Evolutionary conservation across 2,888 invertebrate species (phyloP), one percentile per base, ranked within the genome.

Genomic region (Agrilus cyanescens): DNA sequence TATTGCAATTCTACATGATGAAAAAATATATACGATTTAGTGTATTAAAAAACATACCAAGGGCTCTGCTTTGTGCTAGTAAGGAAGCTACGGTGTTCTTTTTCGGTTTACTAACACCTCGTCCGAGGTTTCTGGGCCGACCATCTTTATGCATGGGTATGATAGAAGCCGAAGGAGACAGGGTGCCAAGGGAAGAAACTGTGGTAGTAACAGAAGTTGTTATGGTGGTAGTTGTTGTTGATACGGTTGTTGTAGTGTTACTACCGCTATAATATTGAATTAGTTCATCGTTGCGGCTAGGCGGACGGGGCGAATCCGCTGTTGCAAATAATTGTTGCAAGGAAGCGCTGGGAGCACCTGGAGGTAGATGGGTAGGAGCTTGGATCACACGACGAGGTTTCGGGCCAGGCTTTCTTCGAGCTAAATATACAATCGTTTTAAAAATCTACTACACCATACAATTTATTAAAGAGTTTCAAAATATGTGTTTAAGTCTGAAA

Each of bases 1-100:
- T 35, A 12, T 12, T 2, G 4, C 14, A 8, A 7, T 8, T 7
- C 37, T 15, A 36, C 12, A 38, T 32, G 12, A 2, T 10, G 5
- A 15, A 31, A 20, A 5, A 36, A 37, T 2, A 8, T 8, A 13
- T 8, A 37, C 16, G 36, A n/a, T 20, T 7, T 18, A 37, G 41
- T 18, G 14, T 12, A 38, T n/a, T n/a, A 12, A 25, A 20, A 7
- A 38, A 46, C 52, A 46, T 53, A 65, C 70, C 87, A 31, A 88
- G 73, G 4, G 88, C 89, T 45, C 90, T 69, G 59, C 87, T 87
- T 68, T 89, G 89, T 0, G 89, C 89, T 50, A 90, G 67, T 39
- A 90, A 68, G 2, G 89, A 89, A 1, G 90, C 90, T 1, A 90
- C 90, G 0, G 90, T 90, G 63, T 90, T 90, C 72, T 90, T 90